Evolutionary conservation across 2,113 vertebrate genomes (phyloP).

Genomic region (Mionectes macconnelli): DNA sequence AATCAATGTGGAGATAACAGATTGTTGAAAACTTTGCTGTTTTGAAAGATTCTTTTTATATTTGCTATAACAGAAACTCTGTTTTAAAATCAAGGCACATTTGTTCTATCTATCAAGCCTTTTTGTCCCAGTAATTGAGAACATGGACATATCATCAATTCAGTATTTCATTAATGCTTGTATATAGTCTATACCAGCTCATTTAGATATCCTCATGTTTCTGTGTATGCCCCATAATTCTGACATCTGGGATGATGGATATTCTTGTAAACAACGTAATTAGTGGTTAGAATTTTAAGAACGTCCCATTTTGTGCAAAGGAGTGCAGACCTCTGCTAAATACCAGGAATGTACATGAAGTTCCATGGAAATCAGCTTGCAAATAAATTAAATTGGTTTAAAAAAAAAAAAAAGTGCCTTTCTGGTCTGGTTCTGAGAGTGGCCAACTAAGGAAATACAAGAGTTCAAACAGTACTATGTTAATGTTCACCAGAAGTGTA

Average conservation of each 20-base stretch:
- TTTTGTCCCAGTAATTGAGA: not conserved
- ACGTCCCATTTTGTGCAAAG: not conserved
- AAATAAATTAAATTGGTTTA: slow-evolving; percentile 2
- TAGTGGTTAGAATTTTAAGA: not conserved
- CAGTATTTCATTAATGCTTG: not conserved
- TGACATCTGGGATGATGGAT: not conserved
- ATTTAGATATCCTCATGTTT: not conserved
- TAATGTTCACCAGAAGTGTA: not conserved
- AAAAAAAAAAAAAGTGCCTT: not conserved
- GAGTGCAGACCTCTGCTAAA: not conserved
- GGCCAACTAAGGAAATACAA: not conserved
- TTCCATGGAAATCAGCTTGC: not conserved
- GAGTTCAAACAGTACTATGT: not conserved
- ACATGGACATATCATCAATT: not conserved
- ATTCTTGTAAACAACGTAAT: not conserved
- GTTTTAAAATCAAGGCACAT: not conserved
- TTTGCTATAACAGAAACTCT: not conserved
- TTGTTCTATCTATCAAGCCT: not conserved
- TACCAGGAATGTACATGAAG: not conserved
- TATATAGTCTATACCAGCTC: not conserved
- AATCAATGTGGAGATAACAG: not conserved
- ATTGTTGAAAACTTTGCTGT: not conserved
- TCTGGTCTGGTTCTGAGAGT: not conserved
- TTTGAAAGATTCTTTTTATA: not conserved
- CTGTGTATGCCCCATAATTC: not conserved